phyloP scores from a whole-genome alignment of 2,888 invertebrate genomes.

The Tenthredo scrophulariae region DNA sequence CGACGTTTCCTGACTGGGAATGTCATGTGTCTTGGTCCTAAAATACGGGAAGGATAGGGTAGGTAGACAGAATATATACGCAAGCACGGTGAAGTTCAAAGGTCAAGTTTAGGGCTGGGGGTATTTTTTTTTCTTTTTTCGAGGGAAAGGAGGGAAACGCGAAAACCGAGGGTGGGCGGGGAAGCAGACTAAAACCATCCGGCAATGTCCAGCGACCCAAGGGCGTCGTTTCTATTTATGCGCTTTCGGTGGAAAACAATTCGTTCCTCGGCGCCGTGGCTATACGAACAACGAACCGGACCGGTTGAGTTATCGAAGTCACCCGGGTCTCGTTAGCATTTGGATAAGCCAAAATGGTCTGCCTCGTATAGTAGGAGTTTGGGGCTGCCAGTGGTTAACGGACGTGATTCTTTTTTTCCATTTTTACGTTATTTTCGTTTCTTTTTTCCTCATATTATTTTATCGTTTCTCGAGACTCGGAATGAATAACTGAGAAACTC shows the following conservation, averaged over 20 bases:
- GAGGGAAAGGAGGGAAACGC: neutral
- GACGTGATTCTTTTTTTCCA: neutral
- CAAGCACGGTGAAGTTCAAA: conserved; percentile 22
- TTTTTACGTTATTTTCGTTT: neutral
- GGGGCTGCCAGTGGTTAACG: conserved; percentile 6
- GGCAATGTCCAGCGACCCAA: conserved; percentile 48
- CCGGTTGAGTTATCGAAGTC: conserved; percentile 48
- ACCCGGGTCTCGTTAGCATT: conserved; percentile 49
- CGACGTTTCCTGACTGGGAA: neutral
- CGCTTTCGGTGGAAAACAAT: conserved; percentile 46
- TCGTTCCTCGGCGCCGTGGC: conserved; percentile 24
- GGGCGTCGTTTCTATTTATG: conserved; percentile 49
- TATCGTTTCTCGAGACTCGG: neutral
- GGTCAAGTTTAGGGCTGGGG: conserved; percentile 5
- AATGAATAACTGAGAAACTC: neutral
- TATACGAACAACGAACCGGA: conserved; percentile 32
- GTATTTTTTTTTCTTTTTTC: neutral
- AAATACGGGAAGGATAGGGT: neutral
- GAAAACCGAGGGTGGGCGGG: neutral
- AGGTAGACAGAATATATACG: neutral
- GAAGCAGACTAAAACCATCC: conserved; percentile 16
- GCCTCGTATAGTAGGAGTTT: neutral
- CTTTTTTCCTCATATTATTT: neutral
- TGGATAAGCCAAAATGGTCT: conserved; percentile 18
- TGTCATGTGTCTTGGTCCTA: neutral